Percentiles rank a stretch among this genome's conserved stretches.
Evolutionary conservation across 2,797 vertebrate genomes (phyloP).

Genomic region (Hemitrygon akajei): DNA sequence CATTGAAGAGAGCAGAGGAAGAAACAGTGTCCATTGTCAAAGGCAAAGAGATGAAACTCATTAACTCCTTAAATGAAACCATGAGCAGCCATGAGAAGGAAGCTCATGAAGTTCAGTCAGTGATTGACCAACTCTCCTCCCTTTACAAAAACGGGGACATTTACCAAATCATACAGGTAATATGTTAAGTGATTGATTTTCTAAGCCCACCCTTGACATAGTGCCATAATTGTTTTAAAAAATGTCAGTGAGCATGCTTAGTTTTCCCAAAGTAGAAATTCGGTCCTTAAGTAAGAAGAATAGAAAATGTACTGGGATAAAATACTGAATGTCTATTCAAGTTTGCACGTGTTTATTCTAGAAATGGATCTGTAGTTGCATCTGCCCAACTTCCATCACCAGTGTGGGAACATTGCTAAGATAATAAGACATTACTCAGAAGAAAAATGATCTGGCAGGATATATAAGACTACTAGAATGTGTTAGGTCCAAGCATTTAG

Average conservation of each 20-base stretch:
- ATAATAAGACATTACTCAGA: not conserved
- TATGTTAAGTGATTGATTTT: not conserved
- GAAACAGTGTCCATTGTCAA: not conserved
- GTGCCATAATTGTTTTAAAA: not conserved
- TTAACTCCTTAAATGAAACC: not conserved
- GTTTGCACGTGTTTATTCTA: not conserved
- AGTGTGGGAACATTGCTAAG: not conserved
- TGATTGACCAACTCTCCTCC: not conserved
- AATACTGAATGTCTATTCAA: not conserved
- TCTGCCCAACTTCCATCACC: no score
- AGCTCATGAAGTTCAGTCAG: not conserved
- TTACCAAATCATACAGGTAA: not conserved
- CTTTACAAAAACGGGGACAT: not conserved
- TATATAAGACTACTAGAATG: not conserved
- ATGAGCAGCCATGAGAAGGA: not conserved
- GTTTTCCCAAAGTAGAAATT: not conserved
- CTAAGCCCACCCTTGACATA: not conserved
- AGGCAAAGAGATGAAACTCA: not conserved
- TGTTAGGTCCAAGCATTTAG: not conserved
- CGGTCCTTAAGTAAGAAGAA: not conserved
- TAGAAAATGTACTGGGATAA: not conserved
- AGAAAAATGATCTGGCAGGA: not conserved
- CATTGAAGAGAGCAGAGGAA: not conserved
- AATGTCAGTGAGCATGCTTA: not conserved
- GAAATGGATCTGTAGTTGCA: no score